These are phyloP conservation scores for Rhinoderma darwinii DNA, from an alignment of 2,113 vertebrate species.

Conservation along the genomic window DNA sequence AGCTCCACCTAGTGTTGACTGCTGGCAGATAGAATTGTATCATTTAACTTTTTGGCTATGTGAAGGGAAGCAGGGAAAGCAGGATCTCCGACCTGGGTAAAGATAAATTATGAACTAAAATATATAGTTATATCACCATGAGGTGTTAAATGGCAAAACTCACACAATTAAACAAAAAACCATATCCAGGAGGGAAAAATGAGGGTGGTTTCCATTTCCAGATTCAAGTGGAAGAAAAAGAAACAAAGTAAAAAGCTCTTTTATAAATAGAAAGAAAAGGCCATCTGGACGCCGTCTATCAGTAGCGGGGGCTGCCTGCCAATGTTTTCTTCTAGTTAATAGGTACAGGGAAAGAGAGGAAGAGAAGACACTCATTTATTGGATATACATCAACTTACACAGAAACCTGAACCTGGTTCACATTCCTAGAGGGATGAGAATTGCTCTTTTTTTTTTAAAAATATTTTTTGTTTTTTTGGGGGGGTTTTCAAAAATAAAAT, in stretches of 20 bases:
- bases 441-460: not conserved
- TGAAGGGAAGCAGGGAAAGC: too few species aligned
- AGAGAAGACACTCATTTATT: not conserved
- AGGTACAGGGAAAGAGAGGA: not conserved
- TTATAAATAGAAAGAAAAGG: not conserved
- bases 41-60: too few species aligned
- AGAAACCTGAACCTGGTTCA: not conserved
- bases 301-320: not conserved
- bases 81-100: too few species aligned
- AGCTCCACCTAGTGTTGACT: too few species aligned
- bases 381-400: not conserved
- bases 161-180: not conserved
- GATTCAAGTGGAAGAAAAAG: not conserved
- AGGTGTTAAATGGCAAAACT: not conserved
- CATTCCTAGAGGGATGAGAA: too few species aligned
- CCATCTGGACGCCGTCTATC: constrained; percentile 5
- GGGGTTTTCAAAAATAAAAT: too few species aligned
- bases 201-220: not conserved
- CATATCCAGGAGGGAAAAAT: not conserved
- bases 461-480: not conserved
- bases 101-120: too few species aligned
- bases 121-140: not conserved
- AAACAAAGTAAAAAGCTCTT: not conserved
- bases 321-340: not conserved
- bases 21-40: too few species aligned